Evolutionary conservation across 1,140 invertebrate genomes (phyloP).

Genomic region (Ostrea denselamellosa): DNA sequence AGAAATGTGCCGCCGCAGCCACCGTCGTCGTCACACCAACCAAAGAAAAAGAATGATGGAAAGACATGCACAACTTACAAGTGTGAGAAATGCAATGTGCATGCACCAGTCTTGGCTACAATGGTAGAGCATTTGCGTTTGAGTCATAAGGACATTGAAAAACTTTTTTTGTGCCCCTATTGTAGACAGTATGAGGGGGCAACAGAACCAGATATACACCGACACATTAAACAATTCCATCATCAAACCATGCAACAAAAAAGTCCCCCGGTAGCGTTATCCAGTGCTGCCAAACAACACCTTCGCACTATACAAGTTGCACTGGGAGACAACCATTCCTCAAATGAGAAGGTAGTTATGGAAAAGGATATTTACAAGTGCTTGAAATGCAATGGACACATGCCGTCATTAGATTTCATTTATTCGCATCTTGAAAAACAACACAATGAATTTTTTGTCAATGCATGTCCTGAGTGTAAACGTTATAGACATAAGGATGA

Average conservation of each 20-base stretch:
- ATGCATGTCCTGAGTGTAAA: constrained; percentile 71
- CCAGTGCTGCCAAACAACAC: constrained; percentile 69
- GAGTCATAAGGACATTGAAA: constrained; percentile 66
- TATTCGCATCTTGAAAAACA: constrained; percentile 69
- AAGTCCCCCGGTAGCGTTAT: constrained; percentile 72
- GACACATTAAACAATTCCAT: constrained; percentile 67
- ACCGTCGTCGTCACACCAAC: too few species aligned
- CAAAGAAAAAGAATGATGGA: constrained; percentile 30
- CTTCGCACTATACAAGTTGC: constrained; percentile 66
- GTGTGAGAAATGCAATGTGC: constrained; percentile 73
- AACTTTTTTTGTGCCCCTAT: constrained; percentile 71
- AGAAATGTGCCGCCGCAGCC: background rate
- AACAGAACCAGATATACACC: constrained; percentile 67
- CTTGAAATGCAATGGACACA: constrained; percentile 68
- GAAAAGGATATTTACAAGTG: constrained; percentile 74
- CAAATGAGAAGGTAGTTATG: constrained; percentile 61
- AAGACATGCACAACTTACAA: constrained; percentile 69
- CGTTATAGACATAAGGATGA: constrained; percentile 64
- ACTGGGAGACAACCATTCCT: constrained; percentile 58
- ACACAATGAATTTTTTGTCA: constrained; percentile 71
- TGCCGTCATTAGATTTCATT: constrained; percentile 69
- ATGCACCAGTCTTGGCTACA: constrained; percentile 69
- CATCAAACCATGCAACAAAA: constrained; percentile 58
- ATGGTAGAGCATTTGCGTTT: constrained; percentile 72
- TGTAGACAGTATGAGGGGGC: constrained; percentile 66